Percentiles rank a stretch among this genome's conserved stretches.
Conservation (phyloP, 2,113 vertebrate genomes). For the Eleginops maclovinus region DNA sequence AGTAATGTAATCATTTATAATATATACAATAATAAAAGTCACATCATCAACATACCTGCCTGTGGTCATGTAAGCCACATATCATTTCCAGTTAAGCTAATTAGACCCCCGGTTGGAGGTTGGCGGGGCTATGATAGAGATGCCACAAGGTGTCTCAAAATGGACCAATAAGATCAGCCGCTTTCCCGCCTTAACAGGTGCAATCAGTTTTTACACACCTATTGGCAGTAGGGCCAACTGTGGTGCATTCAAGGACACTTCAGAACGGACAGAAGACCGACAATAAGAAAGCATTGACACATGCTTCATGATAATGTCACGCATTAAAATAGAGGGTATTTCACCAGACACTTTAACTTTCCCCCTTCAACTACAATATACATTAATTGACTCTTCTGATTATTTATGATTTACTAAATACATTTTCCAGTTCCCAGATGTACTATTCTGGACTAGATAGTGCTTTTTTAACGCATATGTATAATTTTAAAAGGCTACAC, state of each 20-base stretch:
- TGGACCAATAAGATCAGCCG: not conserved
- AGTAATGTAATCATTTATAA: not conserved
- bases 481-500: no score
- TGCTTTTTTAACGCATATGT: not conserved
- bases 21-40: not conserved
- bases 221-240: not conserved
- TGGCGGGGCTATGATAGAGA: not conserved
- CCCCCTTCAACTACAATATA: no score
- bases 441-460: no score
- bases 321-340: no score
- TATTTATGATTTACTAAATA: no score
- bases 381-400: no score
- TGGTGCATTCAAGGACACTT: not conserved
- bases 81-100: conserved; percentile 14
- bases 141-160: not conserved
- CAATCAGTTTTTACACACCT: no score
- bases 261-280: not conserved
- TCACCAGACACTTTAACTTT: no score
- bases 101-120: not conserved
- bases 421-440: no score
- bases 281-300: not conserved
- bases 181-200: not conserved
- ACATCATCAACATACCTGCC: not conserved
- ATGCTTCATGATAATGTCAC: no score
- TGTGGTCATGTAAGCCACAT: not conserved